Evolutionary conservation across 2,113 vertebrate genomes (phyloP).

Genomic region (Tinamus guttatus): DNA sequence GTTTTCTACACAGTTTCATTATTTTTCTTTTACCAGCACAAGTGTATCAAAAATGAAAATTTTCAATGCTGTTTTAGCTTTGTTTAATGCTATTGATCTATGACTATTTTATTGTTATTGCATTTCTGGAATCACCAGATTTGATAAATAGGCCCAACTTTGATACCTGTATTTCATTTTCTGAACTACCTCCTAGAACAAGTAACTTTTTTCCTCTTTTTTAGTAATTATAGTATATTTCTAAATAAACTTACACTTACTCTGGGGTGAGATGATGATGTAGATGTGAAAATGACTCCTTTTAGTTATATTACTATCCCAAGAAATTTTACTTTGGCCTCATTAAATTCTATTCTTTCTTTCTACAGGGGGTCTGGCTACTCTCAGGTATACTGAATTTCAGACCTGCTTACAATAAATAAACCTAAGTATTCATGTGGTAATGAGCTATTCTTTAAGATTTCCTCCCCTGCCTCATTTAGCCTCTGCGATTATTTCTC

Average conservation of each 20-base stretch:
- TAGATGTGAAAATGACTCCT: background rate
- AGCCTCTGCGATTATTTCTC: background rate
- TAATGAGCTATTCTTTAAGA: background rate
- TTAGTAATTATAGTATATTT: background rate
- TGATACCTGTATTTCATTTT: background rate
- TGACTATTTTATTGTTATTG: background rate
- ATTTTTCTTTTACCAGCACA: background rate
- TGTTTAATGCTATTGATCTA: background rate
- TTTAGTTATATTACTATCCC: constrained; percentile 27
- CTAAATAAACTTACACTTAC: background rate
- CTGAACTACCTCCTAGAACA: background rate
- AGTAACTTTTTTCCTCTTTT: background rate
- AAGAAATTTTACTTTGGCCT: background rate
- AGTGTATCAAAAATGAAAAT: background rate
- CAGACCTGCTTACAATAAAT: background rate
- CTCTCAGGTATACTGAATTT: background rate
- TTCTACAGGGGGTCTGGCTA: background rate
- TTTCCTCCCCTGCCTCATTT: background rate
- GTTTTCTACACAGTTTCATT: background rate
- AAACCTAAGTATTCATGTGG: background rate
- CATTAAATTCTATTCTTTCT: background rate
- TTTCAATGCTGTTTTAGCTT: background rate
- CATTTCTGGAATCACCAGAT: background rate
- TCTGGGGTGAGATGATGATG: background rate
- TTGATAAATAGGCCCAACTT: background rate